These are phyloP conservation scores for Schrankia costaestrigalis DNA, from an alignment of 2,888 invertebrate genomes.

Conservation along the genomic window DNA sequence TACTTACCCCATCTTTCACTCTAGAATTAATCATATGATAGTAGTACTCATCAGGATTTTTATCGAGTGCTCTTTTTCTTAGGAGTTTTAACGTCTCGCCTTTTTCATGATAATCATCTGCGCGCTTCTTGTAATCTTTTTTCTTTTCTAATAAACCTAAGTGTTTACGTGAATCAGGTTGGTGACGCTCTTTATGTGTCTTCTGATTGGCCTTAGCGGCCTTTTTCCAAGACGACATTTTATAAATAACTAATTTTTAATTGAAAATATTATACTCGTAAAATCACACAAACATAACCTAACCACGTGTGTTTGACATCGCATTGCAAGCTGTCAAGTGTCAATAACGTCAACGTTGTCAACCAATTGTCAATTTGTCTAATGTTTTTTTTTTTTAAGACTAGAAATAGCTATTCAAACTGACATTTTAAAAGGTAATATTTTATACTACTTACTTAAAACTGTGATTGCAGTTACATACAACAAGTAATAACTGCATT, in stretches of 20 bases:
- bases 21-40: conserved; percentile 97
- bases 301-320: conserved; percentile 4
- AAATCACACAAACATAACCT: not conserved
- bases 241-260: conserved; percentile 6
- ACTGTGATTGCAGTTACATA: no score
- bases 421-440: no score
- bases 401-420: no score
- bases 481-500: no score
- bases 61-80: conserved; percentile 91
- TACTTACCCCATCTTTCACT: conserved; percentile 79
- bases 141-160: conserved; percentile 93
- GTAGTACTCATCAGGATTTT: conserved; percentile 99
- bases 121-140: conserved; percentile 90
- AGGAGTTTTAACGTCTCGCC: conserved; percentile 90
- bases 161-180: conserved; percentile 88
- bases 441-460: no score
- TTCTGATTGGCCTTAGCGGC: conserved; percentile 92
- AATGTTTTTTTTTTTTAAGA: no score
- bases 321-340: no score
- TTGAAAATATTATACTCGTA: not conserved
- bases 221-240: conserved; percentile 95
- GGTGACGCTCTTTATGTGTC: conserved; percentile 91
- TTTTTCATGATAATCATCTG: conserved; percentile 90
- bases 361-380: not conserved
- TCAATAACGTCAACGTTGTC: not conserved